phyloP scores from a whole-genome alignment of 2,113 vertebrate genomes.

The Vireo altiloquus region DNA sequence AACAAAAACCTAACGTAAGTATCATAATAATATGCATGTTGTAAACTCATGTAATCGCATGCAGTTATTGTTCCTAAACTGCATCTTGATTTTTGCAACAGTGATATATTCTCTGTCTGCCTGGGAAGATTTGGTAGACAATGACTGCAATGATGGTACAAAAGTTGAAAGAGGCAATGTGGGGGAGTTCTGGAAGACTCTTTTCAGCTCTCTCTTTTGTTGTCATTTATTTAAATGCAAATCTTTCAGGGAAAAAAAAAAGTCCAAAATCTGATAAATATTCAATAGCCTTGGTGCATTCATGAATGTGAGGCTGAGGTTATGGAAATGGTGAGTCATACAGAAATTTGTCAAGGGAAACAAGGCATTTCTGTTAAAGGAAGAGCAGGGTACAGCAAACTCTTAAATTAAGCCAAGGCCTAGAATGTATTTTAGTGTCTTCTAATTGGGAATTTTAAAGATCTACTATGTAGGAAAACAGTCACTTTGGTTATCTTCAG shows the following conservation, averaged over 20 bases:
- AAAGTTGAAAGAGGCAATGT: neutral
- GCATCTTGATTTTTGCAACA: neutral
- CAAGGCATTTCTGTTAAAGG: neutral
- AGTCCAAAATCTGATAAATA: constrained; percentile 17
- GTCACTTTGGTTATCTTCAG: neutral
- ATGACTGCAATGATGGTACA: neutral
- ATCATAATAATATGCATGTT: neutral
- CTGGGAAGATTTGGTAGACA: constrained; percentile 32
- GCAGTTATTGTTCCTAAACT: neutral
- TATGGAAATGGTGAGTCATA: neutral
- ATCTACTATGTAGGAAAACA: neutral
- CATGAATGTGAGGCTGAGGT: neutral
- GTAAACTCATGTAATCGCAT: neutral
- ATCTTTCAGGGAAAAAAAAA: neutral
- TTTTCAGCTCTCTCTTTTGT: constrained; percentile 32
- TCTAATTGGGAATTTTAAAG: neutral
- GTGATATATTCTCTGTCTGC: neutral
- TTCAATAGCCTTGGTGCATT: neutral
- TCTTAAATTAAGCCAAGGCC: neutral
- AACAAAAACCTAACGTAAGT: neutral
- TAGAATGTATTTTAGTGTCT: neutral
- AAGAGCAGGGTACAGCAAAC: neutral
- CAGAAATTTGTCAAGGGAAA: neutral
- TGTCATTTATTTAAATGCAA: constrained; percentile 54
- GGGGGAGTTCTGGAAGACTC: neutral